Evolutionary conservation across 2,888 invertebrate genomes (phyloP), one percentile per base, ranked within the genome.

Genomic region (Agrilus biguttatus): DNA sequence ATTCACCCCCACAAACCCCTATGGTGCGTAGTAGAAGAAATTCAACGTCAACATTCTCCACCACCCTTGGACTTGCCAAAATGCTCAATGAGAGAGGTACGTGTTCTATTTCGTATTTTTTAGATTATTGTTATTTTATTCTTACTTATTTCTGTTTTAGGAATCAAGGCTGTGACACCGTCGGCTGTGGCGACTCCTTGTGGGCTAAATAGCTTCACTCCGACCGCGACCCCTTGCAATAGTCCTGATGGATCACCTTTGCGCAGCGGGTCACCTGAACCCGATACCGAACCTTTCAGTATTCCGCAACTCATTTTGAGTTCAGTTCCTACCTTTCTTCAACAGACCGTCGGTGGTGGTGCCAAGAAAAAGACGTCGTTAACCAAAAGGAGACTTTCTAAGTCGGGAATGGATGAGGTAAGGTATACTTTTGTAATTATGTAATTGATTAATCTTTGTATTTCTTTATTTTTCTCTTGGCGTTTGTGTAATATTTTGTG

Each of bases 141-240:
- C 10, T 10, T 28, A 8, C 5, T 23, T 23, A 28, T 28, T 33
- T 14, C 38, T 43, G 36, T 55, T 55, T 7, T 42, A 65, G 65
- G 85, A 37, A 80, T 82, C 45, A 77, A 78, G 62, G 81, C 80
- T 12, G 77, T 75, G 1, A 80, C 81, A n/a, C 78, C 80, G 5
- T 78, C 79, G 37, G 75, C 76, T 36, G 62, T 77, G 1, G 72
- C 75, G 50, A 75, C 80, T 5, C 80, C 83, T 7, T 74, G 72
- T 36, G 77, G 75, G 23, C 69, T 71, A 2, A 73, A 74, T 49
- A 78, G 72, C 57, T 87, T 74, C 62, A 75, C 84, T 7, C 85
- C 88, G 4, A 89, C 89, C 1, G 87, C 87, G 7, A 90, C 90
- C 6, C 90, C 90, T 2, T 84, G 85, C 58, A 90, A 90, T 63